phyloP scores from a whole-genome alignment of 1,140 invertebrate genomes.

The Harpegnathos saltator region DNA sequence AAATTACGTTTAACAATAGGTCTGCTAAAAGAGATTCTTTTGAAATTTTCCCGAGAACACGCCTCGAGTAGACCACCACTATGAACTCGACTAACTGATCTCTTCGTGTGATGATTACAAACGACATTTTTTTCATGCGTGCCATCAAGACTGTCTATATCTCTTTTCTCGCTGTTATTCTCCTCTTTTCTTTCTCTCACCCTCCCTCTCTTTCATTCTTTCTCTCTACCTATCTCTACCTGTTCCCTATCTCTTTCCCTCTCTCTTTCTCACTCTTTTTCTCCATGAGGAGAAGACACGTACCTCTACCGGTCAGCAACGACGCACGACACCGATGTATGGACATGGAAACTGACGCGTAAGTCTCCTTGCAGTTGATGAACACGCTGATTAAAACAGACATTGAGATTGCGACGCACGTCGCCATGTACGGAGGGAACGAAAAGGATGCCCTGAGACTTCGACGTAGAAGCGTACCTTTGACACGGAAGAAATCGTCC shows the following conservation, averaged over 20 bases:
- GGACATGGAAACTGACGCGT: slow-evolving; percentile 68
- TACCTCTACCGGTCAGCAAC: slow-evolving; percentile 23
- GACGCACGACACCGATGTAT: slow-evolving; percentile 4
- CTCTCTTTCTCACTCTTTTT: slow-evolving; percentile 20
- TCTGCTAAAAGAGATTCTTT: not conserved
- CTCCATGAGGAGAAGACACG: slow-evolving; percentile 49
- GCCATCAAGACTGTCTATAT: slow-evolving; percentile 25
- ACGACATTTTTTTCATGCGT: slow-evolving; percentile 36
- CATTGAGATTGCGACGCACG: slow-evolving; percentile 89
- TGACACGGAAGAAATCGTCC: slow-evolving; percentile 85
- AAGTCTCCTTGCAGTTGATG: slow-evolving; percentile 89
- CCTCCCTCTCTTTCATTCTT: not conserved
- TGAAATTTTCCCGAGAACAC: slow-evolving; percentile 5
- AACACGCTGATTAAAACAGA: slow-evolving; percentile 93
- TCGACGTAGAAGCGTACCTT: slow-evolving; percentile 83
- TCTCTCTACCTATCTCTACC: not conserved
- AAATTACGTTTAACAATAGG: not conserved
- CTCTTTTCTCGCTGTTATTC: slow-evolving; percentile 5
- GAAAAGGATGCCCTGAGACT: slow-evolving; percentile 84
- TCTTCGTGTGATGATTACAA: slow-evolving; percentile 29
- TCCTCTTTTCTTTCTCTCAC: not conserved
- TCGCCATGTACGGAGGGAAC: slow-evolving; percentile 86
- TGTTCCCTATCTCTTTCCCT: no score
- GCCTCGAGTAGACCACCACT: slow-evolving; percentile 9
- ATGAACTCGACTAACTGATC: not conserved